Evolutionary conservation across 1,140 invertebrate species (phyloP).

Genomic region (Episyrphus balteatus): DNA sequence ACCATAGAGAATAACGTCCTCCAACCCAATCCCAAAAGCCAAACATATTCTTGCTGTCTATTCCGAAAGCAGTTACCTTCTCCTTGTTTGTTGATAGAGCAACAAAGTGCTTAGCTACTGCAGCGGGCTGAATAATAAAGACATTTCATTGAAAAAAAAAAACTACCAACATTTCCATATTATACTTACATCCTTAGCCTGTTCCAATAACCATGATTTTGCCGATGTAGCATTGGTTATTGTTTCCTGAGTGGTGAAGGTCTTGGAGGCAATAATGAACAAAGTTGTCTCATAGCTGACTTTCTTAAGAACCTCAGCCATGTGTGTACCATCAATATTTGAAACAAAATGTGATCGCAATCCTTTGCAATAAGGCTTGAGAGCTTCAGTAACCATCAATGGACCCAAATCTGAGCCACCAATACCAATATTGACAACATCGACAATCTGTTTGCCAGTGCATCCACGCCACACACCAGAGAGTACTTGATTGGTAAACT

Average conservation of each 20-base stretch:
- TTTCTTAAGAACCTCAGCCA: constrained; percentile 86
- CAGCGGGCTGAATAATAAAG: constrained; percentile 47
- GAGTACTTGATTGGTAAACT: constrained; percentile 70
- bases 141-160: too few species aligned
- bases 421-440: constrained; percentile 99
- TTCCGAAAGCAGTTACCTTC: constrained; percentile 94
- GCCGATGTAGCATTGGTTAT: constrained; percentile 98
- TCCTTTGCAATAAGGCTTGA: constrained; percentile 83
- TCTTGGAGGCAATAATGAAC: constrained; percentile 98
- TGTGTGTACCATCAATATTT: constrained; percentile 98
- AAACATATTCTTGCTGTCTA: constrained; percentile 96
- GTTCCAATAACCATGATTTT: constrained; percentile 84
- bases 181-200: constrained; percentile 73
- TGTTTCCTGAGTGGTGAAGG: constrained; percentile 98
- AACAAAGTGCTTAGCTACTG: constrained; percentile 95
- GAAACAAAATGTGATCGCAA: constrained; percentile 95
- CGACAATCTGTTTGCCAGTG: constrained; percentile 89
- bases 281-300: constrained; percentile 87
- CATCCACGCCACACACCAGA: constrained; percentile 60
- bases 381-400: constrained; percentile 96
- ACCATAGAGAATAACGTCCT: constrained; percentile 95
- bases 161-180: constrained; percentile 5
- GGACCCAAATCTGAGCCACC: constrained; percentile 98
- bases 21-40: constrained; percentile 99
- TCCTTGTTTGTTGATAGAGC: constrained; percentile 90